Percentiles rank a stretch among this genome's conserved stretches.
These are phyloP conservation scores for Machimus rusticus DNA, from an alignment of 2,888 invertebrate genomes.

Conservation along the genomic window DNA sequence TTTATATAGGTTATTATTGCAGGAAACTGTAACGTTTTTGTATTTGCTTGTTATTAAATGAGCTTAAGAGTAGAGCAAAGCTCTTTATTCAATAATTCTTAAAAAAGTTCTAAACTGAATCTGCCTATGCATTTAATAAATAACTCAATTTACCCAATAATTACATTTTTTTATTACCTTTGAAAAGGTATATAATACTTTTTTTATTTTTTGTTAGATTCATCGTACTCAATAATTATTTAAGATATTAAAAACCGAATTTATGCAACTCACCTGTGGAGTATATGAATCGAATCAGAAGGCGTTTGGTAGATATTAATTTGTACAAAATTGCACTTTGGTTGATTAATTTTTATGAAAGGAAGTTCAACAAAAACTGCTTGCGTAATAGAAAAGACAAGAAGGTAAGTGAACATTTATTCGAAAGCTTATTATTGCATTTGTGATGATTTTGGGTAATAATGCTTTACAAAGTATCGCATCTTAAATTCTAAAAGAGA, in stretches of 20 bases:
- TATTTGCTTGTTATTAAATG: constrained; percentile 28
- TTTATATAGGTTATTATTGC: constrained; percentile 14
- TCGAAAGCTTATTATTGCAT: background rate
- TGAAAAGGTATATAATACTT: background rate
- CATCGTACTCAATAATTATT: background rate
- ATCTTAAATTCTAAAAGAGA: too few relatives aligned
- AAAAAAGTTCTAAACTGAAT: background rate
- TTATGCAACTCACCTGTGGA: too few relatives aligned
- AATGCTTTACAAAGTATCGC: too few relatives aligned
- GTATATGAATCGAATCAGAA: too few relatives aligned
- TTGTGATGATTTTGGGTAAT: background rate
- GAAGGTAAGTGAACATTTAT: background rate
- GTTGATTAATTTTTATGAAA: background rate
- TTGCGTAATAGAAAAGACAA: background rate
- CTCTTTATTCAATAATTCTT: constrained; percentile 18
- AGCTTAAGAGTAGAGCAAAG: constrained; percentile 28
- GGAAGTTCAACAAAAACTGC: background rate
- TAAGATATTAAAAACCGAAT: background rate
- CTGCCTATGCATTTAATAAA: constrained; percentile 7
- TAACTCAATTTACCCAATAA: background rate
- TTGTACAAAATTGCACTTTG: too few relatives aligned
- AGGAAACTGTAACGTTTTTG: background rate
- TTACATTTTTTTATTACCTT: background rate
- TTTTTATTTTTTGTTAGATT: background rate
- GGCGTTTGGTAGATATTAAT: too few relatives aligned